Evolutionary conservation across 30 jellyfish, hydroid and myxozoan genomes (phyloP).

Genomic region (Cassiopea xamachana): DNA sequence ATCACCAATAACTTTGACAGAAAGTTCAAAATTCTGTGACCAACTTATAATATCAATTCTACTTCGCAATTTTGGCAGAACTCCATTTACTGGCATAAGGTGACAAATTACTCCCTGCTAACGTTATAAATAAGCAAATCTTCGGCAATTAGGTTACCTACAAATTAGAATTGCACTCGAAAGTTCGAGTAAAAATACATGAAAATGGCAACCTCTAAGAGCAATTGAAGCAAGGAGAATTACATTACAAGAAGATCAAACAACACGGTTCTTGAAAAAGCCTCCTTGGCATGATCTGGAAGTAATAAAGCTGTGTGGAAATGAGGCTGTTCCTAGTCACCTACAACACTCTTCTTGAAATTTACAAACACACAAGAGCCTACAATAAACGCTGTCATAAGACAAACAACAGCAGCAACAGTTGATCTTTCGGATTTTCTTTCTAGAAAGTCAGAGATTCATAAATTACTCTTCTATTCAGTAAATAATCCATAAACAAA

Average conservation of each 20-base stretch:
- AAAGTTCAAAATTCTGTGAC: too few relatives aligned
- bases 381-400: neutral
- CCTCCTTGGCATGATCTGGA: neutral
- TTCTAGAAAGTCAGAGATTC: neutral
- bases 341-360: conserved; percentile 38
- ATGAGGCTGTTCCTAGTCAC: conserved; percentile 22
- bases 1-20: too few relatives aligned
- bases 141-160: too few relatives aligned
- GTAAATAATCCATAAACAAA: neutral
- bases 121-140: too few relatives aligned
- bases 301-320: neutral
- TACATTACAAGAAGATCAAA: neutral
- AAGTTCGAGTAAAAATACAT: too few relatives aligned
- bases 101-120: too few relatives aligned
- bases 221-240: neutral
- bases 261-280: neutral
- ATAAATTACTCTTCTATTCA: neutral
- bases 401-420: neutral
- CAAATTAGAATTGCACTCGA: too few relatives aligned
- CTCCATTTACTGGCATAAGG: too few relatives aligned
- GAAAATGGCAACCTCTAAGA: too few relatives aligned
- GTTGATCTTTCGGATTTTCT: neutral
- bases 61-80: too few relatives aligned
- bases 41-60: too few relatives aligned
- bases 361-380: conserved; percentile 21